phyloP scores from a whole-genome alignment of 2,113 vertebrate species.

The Pleuronectes platessa region DNA sequence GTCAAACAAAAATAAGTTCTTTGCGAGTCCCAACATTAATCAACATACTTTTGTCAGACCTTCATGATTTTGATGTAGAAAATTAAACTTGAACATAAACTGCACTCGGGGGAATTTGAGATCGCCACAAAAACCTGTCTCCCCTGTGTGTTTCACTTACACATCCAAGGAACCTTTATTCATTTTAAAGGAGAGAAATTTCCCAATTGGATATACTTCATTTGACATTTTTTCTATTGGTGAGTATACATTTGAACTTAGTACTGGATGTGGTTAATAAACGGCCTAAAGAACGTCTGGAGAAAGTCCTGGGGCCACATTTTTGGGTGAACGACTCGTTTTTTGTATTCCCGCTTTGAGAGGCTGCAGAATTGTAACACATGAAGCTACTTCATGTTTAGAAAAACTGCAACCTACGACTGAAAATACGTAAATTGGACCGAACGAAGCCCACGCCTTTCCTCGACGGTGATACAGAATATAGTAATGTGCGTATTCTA shows the following conservation, averaged over 20 bases:
- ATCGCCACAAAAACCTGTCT: too few relatives aligned
- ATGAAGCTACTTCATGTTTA: conserved; percentile 36
- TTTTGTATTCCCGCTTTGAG: not conserved
- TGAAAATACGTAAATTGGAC: conserved; percentile 25
- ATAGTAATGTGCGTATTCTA: conserved; percentile 21
- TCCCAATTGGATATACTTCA: too few relatives aligned
- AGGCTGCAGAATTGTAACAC: conserved; percentile 23
- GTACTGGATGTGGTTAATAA: not conserved
- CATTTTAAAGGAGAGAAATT: too few relatives aligned
- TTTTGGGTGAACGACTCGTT: not conserved
- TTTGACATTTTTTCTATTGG: not conserved
- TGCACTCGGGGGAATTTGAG: too few relatives aligned
- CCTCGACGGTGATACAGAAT: conserved; percentile 31
- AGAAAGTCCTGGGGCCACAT: not conserved
- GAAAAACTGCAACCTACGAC: conserved; percentile 42
- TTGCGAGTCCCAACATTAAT: too few relatives aligned
- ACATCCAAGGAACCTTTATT: too few relatives aligned
- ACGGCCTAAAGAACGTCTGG: not conserved
- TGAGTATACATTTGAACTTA: not conserved
- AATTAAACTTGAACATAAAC: too few relatives aligned
- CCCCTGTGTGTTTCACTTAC: too few relatives aligned
- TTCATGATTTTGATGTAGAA: too few relatives aligned
- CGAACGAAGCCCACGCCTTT: conserved; percentile 23
- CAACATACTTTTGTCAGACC: too few relatives aligned
- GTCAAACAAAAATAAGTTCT: too few relatives aligned